Evolutionary conservation across 2,888 invertebrate species (phyloP).

Genomic region (Exocentrus adspersus): DNA sequence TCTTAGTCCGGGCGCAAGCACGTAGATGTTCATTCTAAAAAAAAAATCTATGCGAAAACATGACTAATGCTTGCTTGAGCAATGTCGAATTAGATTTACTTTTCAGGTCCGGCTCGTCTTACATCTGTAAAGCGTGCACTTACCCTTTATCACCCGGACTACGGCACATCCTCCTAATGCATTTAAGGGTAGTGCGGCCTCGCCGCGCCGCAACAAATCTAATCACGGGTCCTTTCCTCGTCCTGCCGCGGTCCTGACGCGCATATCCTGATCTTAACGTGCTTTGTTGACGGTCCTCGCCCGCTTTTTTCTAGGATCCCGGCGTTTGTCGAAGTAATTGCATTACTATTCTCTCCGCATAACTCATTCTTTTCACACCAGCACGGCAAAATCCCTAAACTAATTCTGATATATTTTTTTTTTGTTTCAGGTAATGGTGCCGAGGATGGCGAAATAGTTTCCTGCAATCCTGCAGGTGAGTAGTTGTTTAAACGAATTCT

Average conservation of each 20-base stretch:
- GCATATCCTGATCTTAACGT: constrained; percentile 46
- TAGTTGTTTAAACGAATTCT: no score
- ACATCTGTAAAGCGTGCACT: no score
- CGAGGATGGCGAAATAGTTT: no score
- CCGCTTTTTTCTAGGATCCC: constrained; percentile 33
- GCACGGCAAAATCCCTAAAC: constrained; percentile 25
- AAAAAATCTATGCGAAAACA: no score
- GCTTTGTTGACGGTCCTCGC: constrained; percentile 33
- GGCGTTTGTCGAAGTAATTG: constrained; percentile 46
- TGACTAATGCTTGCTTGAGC: no score
- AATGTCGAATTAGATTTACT: no score
- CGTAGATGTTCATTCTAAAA: no score
- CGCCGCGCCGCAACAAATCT: constrained; percentile 52
- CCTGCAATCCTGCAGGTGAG: no score
- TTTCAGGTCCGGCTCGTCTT: no score
- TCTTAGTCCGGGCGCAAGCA: background rate
- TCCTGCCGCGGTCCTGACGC: constrained; percentile 45
- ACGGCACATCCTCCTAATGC: constrained; percentile 48
- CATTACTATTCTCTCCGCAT: constrained; percentile 42
- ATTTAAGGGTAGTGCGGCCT: constrained; percentile 48
- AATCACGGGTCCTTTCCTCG: constrained; percentile 49
- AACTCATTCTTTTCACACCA: constrained; percentile 29
- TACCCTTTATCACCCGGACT: background rate
- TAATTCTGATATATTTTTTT: constrained; percentile 30
- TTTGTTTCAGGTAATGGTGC: constrained; percentile 41